Conservation (phyloP, 2,888 invertebrate genomes). For the Oligia strigilis region DNA sequence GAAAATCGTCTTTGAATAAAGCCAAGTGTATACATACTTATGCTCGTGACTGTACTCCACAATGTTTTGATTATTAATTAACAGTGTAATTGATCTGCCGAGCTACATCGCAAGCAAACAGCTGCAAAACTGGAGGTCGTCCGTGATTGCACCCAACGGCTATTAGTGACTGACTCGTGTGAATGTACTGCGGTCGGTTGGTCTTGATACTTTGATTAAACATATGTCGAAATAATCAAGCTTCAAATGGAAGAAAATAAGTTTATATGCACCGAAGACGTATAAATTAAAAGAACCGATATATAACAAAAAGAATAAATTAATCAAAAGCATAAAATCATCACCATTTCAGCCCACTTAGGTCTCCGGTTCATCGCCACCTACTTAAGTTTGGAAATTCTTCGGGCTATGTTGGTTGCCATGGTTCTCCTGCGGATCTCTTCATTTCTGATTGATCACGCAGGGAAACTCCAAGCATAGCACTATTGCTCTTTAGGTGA, state of each 20-base stretch:
- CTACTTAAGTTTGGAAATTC: no score
- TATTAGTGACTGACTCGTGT: conserved; percentile 82
- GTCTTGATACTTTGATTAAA: conserved; percentile 66
- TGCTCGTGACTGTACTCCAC: background rate
- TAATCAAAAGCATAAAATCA: no score
- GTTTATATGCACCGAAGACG: background rate
- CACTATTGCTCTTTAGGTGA: no score
- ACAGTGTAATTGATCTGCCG: conserved; percentile 69
- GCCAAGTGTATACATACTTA: no score
- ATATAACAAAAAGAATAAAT: background rate
- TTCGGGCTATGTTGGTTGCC: no score
- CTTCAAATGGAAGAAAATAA: background rate
- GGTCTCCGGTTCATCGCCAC: no score
- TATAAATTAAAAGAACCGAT: background rate
- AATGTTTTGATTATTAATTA: conserved; percentile 64
- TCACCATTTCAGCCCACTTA: no score
- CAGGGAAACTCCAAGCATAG: no score
- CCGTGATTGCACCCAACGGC: conserved; percentile 85
- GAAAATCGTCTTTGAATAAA: no score
- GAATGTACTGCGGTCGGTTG: conserved; percentile 61
- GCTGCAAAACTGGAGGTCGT: conserved; percentile 70
- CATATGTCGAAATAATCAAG: background rate
- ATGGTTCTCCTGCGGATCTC: no score
- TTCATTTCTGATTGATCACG: no score
- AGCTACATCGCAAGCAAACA: conserved; percentile 70